phyloP scores from a whole-genome alignment of 2,113 vertebrate genomes.

The Smithornis capensis region DNA sequence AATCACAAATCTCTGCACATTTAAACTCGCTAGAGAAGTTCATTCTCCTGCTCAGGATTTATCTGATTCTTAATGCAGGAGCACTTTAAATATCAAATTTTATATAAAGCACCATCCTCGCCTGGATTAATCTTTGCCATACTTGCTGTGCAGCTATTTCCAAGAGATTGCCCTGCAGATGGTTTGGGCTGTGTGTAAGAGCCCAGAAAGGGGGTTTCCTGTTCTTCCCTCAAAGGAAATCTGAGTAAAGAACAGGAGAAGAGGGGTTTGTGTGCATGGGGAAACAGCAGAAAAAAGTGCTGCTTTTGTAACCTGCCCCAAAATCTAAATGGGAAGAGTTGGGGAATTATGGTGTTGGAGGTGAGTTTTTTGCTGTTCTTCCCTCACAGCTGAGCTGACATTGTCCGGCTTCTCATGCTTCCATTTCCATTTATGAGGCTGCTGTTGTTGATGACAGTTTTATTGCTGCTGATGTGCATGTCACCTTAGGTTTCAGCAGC shows the following conservation, averaged over 20 bases:
- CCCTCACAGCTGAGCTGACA: background rate
- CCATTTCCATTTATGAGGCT: background rate
- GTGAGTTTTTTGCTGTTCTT: background rate
- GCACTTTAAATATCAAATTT: constrained; percentile 61
- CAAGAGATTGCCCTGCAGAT: background rate
- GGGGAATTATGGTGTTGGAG: fast-evolving
- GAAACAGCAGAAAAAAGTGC: background rate
- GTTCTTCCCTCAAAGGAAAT: background rate
- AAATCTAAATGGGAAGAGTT: background rate
- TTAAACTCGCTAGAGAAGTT: constrained; percentile 50
- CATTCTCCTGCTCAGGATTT: constrained; percentile 59
- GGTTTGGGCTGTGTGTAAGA: background rate
- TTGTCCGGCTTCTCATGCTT: background rate
- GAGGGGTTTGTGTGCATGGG: background rate
- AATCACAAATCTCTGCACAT: constrained; percentile 12
- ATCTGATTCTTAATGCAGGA: constrained; percentile 54
- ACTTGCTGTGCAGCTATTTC: constrained; percentile 19
- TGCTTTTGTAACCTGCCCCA: background rate
- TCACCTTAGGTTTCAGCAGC: background rate
- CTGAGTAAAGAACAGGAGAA: background rate
- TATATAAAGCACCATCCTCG: constrained; percentile 21
- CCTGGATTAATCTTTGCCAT: constrained; percentile 6
- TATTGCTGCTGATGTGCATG: background rate
- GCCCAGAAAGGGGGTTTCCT: background rate
- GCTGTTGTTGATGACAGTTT: background rate